A percentile compares a stretch with the other conserved stretches of the same genome.
phyloP scores from a whole-genome alignment of 2,113 vertebrate genomes.

The Tamias sibiricus region DNA sequence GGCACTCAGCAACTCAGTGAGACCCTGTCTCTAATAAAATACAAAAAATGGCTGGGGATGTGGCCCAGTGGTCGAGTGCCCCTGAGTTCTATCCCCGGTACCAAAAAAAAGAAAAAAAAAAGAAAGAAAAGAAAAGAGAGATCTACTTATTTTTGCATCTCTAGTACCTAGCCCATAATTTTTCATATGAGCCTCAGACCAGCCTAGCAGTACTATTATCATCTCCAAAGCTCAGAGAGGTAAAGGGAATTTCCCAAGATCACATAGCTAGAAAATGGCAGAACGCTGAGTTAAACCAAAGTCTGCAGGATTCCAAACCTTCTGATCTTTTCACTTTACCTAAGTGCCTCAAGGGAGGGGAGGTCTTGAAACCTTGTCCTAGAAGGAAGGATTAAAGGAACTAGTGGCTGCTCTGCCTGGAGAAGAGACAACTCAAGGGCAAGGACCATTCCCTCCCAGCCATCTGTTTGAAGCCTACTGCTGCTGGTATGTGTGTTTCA shows the following conservation, averaged over 20 bases:
- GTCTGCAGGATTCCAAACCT: neutral
- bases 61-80: too few species aligned
- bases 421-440: slow-evolving; percentile 4
- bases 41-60: too few species aligned
- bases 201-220: neutral
- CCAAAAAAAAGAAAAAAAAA: too few species aligned
- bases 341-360: neutral
- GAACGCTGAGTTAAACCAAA: slow-evolving; percentile 4
- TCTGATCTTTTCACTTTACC: neutral
- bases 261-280: slow-evolving; percentile 12
- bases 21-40: too few species aligned
- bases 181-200: neutral
- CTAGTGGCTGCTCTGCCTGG: neutral
- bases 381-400: slow-evolving; percentile 49
- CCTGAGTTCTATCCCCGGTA: too few species aligned
- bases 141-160: too few species aligned
- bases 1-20: too few species aligned
- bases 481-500: slow-evolving; percentile 55
- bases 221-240: neutral
- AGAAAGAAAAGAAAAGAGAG: too few species aligned
- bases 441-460: slow-evolving; percentile 30
- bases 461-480: slow-evolving; percentile 66
- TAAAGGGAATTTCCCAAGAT: neutral
- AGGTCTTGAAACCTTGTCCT: neutral
- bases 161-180: neutral